phyloP scores from a whole-genome alignment of 2,888 invertebrate genomes.

The Osmoderma eremita region DNA sequence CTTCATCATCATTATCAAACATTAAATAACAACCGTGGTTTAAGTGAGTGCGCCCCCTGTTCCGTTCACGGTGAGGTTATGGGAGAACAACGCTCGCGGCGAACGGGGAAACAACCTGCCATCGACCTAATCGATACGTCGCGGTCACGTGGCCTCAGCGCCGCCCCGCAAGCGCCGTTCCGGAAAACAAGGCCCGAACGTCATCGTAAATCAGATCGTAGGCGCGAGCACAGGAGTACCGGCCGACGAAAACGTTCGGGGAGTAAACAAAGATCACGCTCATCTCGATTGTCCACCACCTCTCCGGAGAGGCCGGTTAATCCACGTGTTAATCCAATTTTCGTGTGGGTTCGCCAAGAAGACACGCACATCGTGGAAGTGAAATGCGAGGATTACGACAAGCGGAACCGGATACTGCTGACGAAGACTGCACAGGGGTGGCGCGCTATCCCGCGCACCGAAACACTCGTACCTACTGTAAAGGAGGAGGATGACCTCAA shows the following conservation, averaged over 20 bases:
- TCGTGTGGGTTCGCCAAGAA: constrained; percentile 85
- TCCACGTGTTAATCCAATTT: constrained; percentile 82
- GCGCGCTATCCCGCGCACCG: constrained; percentile 84
- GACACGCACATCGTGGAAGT: constrained; percentile 85
- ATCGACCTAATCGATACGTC: constrained; percentile 61
- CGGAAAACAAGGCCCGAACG: constrained; percentile 62
- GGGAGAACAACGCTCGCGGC: constrained; percentile 63
- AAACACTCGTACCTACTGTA: constrained; percentile 66
- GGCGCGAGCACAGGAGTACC: constrained; percentile 60
- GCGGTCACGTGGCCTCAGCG: constrained; percentile 63
- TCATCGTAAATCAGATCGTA: constrained; percentile 65
- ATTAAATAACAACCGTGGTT: constrained; percentile 46
- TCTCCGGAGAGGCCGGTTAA: constrained; percentile 64
- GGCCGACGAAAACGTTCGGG: constrained; percentile 49
- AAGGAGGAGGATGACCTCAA: constrained; percentile 58
- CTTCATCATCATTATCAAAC: constrained; percentile 46
- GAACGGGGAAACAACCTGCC: constrained; percentile 59
- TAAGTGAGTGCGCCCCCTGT: constrained; percentile 57
- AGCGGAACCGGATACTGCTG: constrained; percentile 83
- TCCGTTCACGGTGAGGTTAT: constrained; percentile 59
- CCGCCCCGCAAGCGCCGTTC: constrained; percentile 61
- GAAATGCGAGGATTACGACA: constrained; percentile 88
- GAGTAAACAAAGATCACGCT: constrained; percentile 48
- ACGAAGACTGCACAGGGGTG: constrained; percentile 84
- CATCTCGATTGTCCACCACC: constrained; percentile 49